Base-by-base conservation (phyloP, 2,797 vertebrate species). In the Microctenopoma steveboyesi region DNA sequence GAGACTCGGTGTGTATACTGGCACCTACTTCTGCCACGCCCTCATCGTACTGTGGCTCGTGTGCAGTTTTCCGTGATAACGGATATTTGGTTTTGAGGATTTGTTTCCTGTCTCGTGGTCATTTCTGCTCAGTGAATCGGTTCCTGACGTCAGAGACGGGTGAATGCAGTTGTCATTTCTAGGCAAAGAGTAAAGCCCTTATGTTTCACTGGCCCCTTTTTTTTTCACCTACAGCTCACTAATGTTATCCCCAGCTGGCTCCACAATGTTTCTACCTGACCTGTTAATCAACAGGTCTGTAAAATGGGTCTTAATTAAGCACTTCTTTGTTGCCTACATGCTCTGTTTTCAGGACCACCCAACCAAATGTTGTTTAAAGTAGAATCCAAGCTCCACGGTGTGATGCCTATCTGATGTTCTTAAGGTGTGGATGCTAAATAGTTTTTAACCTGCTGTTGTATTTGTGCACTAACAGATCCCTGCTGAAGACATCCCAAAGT, bases 401-500 rank as follows among this genome's bases (percentile, higher is more conserved):
- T 5, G 46, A n/a, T 13, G 27, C 11, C 48, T 46, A 40, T 63
- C 49, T 56, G 18, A 14, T 18, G 11, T 14, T 9, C 11, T 45
- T 56, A 25, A 43, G 11, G 14, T 60, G 55, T 62, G 57, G 7
- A 60, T 28, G 7, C 10, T 18, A 43, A 22, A 69, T 54, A 1
- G n/a, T 72, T 37, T 18, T 14, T 58, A 69, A 53, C 52, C 7
- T 90, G 76, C 4, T 70, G 7, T 57, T 45, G n/a, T 73, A 9
- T 72, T 16, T 78, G 18, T 82, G 13, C 35, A 6, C 78, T 55
- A 49, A 68, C 91, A 97, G 96, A 92, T 96, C 95, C 82, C 92
- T 95, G 85, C 92, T 96, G 94, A 98, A 98, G 93, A 97, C 94
- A 90, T 93, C 96, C 85, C 95, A 96, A 91, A 95, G 91, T 92